Evolutionary conservation across 2,113 vertebrate species (phyloP).

Genomic region (Oreochromis spilurus): DNA sequence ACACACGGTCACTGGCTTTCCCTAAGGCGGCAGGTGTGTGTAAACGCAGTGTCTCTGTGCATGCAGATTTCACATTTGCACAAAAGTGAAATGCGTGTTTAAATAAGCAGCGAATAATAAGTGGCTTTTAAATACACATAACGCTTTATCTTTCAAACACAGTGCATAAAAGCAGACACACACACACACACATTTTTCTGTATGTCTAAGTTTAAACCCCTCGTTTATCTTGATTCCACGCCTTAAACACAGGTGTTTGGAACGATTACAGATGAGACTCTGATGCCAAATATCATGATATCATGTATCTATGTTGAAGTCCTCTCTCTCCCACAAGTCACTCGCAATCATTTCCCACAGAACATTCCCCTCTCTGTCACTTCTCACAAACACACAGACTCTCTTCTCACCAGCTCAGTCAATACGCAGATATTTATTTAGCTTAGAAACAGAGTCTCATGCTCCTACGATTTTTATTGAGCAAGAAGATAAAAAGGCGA

Average conservation of each 20-base stretch:
- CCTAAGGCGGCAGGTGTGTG: slow-evolving; percentile 52
- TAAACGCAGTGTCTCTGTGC: background rate
- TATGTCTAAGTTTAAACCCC: slow-evolving; percentile 42
- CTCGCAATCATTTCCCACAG: slow-evolving; percentile 34
- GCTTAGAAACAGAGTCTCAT: slow-evolving; percentile 43
- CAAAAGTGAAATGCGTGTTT: slow-evolving; percentile 12
- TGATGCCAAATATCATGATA: slow-evolving; percentile 51
- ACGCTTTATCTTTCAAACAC: slow-evolving; percentile 14
- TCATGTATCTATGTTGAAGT: slow-evolving; percentile 23
- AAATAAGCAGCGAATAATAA: slow-evolving; percentile 35
- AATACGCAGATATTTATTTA: slow-evolving; percentile 41
- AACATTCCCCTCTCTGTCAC: slow-evolving; percentile 10
- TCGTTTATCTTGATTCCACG: slow-evolving; percentile 58
- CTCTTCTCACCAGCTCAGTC: slow-evolving; percentile 8
- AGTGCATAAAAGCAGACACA: background rate
- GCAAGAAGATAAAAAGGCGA: slow-evolving; percentile 51
- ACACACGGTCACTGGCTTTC: background rate
- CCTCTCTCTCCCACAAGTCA: background rate
- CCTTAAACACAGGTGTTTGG: slow-evolving; percentile 71
- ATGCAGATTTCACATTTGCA: background rate
- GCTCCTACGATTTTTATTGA: slow-evolving; percentile 46
- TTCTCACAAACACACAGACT: slow-evolving; percentile 24
- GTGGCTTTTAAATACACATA: slow-evolving; percentile 20
- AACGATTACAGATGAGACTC: slow-evolving; percentile 39
- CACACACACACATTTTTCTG: slow-evolving; percentile 19